phyloP scores from a whole-genome alignment of 1,140 invertebrate genomes.

The Trinorchestia longiramus region DNA sequence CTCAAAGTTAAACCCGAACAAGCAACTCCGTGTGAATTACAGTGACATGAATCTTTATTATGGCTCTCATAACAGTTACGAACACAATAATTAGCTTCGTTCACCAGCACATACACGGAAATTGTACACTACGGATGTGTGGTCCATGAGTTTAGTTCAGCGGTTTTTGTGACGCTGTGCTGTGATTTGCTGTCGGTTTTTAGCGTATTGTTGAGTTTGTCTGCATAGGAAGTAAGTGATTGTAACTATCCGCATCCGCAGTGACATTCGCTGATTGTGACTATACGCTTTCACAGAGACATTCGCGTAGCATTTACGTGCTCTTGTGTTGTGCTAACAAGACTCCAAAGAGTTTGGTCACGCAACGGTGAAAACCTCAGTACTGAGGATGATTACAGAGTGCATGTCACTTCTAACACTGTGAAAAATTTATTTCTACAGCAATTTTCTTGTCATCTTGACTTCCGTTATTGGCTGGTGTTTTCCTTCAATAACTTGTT shows the following conservation, averaged over 20 bases:
- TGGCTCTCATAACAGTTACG: neutral
- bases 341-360: neutral
- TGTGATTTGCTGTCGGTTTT: neutral
- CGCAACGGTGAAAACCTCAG: neutral
- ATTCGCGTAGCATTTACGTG: neutral
- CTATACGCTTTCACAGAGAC: neutral
- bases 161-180: neutral
- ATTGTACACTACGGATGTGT: neutral
- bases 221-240: neutral
- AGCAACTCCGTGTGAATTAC: too few species aligned
- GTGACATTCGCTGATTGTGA: neutral
- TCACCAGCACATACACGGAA: neutral
- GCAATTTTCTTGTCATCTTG: neutral
- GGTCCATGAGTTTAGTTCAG: neutral
- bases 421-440: neutral
- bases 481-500: neutral
- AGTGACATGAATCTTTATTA: too few species aligned
- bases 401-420: neutral
- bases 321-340: neutral
- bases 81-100: neutral
- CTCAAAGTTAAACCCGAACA: too few species aligned
- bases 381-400: neutral
- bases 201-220: neutral
- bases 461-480: neutral
- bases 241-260: neutral